These are phyloP conservation scores for Catocala sponsa DNA, from an alignment of 2,888 invertebrate species.

Conservation along the genomic window DNA sequence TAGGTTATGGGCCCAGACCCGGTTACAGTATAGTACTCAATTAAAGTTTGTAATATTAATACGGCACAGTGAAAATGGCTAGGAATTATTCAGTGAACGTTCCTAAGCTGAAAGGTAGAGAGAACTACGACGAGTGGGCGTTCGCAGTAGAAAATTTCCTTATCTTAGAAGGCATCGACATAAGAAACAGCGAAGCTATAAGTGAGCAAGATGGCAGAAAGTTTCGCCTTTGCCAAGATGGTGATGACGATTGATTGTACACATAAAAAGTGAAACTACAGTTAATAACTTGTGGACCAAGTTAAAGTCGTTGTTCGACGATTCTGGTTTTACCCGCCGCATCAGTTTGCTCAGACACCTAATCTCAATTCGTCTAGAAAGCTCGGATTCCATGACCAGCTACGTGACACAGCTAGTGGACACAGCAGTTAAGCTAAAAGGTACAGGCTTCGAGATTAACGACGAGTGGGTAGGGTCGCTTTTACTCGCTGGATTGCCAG, in stretches of 20 bases:
- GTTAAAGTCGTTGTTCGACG: conserved; percentile 5
- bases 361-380: conserved; percentile 18
- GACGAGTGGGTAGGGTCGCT: conserved; percentile 23
- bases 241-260: conserved; percentile 13
- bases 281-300: conserved; percentile 6
- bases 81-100: too few relatives aligned
- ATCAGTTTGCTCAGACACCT: conserved; percentile 10
- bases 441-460: conserved; percentile 20
- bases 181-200: conserved; percentile 4
- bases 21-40: too few relatives aligned
- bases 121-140: too few relatives aligned
- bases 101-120: too few relatives aligned
- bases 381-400: conserved; percentile 6
- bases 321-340: too few relatives aligned
- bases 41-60: too few relatives aligned
- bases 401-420: conserved; percentile 22
- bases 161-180: conserved; percentile 8
- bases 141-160: conserved; percentile 14
- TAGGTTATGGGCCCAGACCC: too few relatives aligned
- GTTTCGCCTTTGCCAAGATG: conserved; percentile 10
- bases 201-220: conserved; percentile 4
- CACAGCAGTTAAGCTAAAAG: conserved; percentile 17
- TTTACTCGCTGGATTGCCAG: too few relatives aligned
- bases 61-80: too few relatives aligned
- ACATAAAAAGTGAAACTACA: conserved; percentile 9